A percentile compares a stretch with the other conserved stretches of the same genome.
These are phyloP conservation scores for Felis catus DNA, from an alignment of 2,113 vertebrate species.

Conservation along the genomic window F.catus_Fca126_mat1.0 CM031423.1:1491501-1492000, in stretches of 20 bases:
- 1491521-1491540: not conserved
- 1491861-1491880: not conserved
- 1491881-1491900: not conserved
- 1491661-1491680: not conserved
- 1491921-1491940: not conserved
- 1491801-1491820: not conserved
- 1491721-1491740: not conserved
- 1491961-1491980: not conserved
- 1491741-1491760: not conserved
- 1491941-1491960: not conserved
- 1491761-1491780: not conserved
- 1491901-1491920: not conserved
- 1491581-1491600: not conserved
- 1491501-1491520: rapidly evolving
- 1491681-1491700: not conserved
- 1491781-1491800: not conserved
- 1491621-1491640: not conserved
- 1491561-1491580: not conserved
- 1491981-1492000: not conserved
- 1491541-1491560: rapidly evolving
- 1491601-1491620: not conserved
- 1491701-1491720: not conserved
- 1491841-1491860: not conserved
- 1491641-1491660: not conserved
- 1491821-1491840: not conserved